These are phyloP conservation scores for Palythoa heliodiscus DNA, from an alignment of 92 coral and sea anemone species.

Conservation along the genomic window DNA sequence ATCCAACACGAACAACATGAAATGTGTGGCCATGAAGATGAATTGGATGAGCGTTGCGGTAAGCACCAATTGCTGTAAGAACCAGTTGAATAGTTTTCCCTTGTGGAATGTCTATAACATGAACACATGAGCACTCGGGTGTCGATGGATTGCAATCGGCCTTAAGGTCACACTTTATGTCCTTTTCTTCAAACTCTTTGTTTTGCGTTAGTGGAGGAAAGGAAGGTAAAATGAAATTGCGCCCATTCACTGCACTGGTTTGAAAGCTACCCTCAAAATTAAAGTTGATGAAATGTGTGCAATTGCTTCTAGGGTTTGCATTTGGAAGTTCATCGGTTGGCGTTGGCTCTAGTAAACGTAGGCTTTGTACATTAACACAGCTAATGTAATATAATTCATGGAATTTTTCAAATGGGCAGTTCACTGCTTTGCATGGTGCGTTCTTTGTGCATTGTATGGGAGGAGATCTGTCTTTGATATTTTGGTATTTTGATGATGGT, in stretches of 20 bases:
- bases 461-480: slow-evolving; percentile 14
- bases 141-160: slow-evolving; percentile 11
- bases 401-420: slow-evolving; percentile 59
- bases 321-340: slow-evolving; percentile 50
- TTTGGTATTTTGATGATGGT: background rate
- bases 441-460: slow-evolving; percentile 8
- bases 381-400: background rate
- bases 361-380: slow-evolving; percentile 39
- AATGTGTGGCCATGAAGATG: slow-evolving; percentile 34
- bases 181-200: background rate
- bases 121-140: slow-evolving; percentile 59
- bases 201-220: slow-evolving; percentile 58
- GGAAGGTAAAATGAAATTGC: slow-evolving; percentile 52
- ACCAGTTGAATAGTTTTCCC: slow-evolving; percentile 64
- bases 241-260: slow-evolving; percentile 58
- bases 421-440: slow-evolving; percentile 48
- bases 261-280: slow-evolving; percentile 52
- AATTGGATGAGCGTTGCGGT: slow-evolving; percentile 51
- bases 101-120: slow-evolving; percentile 59
- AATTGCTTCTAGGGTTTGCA: background rate
- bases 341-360: slow-evolving; percentile 47
- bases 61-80: slow-evolving; percentile 42
- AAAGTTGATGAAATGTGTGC: slow-evolving; percentile 54
- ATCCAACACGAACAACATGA: too few relatives aligned
- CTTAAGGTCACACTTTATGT: too few relatives aligned